phyloP scores from a whole-genome alignment of 2,113 vertebrate genomes.

The Agapornis roseicollis region DNA sequence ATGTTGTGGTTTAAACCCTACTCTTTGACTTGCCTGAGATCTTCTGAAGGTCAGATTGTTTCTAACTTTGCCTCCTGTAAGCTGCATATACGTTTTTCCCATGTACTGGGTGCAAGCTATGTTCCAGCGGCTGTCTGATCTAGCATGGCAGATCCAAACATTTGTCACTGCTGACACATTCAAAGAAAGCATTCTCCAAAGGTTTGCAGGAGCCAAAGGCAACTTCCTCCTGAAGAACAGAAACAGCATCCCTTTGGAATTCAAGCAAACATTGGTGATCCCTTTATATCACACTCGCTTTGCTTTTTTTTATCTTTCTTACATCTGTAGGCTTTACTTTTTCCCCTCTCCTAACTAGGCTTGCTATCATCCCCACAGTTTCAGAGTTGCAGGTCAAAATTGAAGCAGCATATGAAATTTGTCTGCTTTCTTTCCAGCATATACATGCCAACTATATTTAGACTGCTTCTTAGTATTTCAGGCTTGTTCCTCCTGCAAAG shows the following conservation, averaged over 20 bases:
- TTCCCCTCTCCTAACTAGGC: neutral
- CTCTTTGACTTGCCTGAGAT: neutral
- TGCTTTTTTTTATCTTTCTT: neutral
- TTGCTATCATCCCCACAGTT: neutral
- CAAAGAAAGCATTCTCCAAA: constrained; percentile 3
- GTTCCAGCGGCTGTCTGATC: neutral
- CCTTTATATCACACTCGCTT: neutral
- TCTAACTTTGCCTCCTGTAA: neutral
- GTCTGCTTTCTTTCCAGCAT: neutral
- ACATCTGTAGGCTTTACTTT: neutral
- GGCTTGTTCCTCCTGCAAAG: neutral
- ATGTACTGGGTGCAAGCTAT: neutral
- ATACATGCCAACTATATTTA: neutral
- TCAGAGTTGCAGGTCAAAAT: neutral
- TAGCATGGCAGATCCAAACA: neutral
- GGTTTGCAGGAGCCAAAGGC: neutral
- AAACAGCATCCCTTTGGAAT: neutral
- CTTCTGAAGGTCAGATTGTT: neutral
- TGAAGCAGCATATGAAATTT: neutral
- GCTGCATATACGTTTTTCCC: neutral
- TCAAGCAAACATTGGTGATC: neutral
- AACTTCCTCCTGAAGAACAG: neutral
- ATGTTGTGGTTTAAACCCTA: too few species aligned
- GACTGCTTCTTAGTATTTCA: neutral
- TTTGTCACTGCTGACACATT: neutral